Conservation (phyloP, 2,888 invertebrate species). For the Hermodice carunculata region DNA sequence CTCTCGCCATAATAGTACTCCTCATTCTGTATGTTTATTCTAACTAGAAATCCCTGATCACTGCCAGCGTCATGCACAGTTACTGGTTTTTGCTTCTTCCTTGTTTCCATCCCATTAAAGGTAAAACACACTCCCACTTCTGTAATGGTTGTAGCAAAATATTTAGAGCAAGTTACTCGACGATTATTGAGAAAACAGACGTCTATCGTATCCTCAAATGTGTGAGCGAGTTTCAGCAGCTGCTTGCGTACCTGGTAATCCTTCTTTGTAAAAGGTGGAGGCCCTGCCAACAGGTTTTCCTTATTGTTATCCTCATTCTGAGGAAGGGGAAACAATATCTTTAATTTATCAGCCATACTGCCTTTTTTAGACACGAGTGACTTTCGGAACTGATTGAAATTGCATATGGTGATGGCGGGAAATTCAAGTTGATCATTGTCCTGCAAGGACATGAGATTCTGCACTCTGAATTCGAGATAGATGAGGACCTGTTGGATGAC, state of each 20-base stretch:
- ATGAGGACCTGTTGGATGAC: conserved; percentile 4
- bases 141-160: conserved; percentile 11
- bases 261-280: too few relatives aligned
- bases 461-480: conserved; percentile 10
- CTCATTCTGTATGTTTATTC: conserved; percentile 13
- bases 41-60: conserved; percentile 3
- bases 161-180: neutral
- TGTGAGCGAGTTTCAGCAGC: neutral
- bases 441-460: conserved; percentile 13
- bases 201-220: neutral
- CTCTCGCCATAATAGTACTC: conserved; percentile 22
- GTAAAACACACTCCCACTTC: conserved; percentile 23
- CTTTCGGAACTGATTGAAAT: conserved; percentile 21
- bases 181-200: neutral
- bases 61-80: conserved; percentile 13
- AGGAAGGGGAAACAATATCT: too few relatives aligned
- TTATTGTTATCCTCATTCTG: too few relatives aligned
- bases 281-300: too few relatives aligned
- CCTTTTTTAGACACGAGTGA: too few relatives aligned
- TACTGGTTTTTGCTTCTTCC: neutral
- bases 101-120: conserved; percentile 5
- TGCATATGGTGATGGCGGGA: conserved; percentile 18
- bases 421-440: conserved; percentile 11
- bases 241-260: too few relatives aligned
- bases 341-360: too few relatives aligned